A percentile compares a stretch with the other conserved stretches of the same genome.
phyloP scores from a whole-genome alignment of 2,888 invertebrate species.

The Eupeodes luniger region DNA sequence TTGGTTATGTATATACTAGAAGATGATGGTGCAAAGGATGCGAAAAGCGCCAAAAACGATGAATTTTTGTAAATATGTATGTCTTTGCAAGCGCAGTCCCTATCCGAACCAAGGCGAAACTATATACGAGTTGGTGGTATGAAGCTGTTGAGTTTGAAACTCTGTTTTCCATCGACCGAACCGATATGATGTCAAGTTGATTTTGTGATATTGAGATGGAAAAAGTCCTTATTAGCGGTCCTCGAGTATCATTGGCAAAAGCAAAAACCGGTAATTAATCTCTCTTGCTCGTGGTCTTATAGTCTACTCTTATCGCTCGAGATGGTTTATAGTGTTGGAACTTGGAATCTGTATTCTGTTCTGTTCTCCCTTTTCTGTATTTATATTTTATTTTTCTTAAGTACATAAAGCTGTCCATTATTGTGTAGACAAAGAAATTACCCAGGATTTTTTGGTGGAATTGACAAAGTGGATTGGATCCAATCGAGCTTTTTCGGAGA shows the following conservation, averaged over 20 bases:
- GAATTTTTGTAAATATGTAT: slow-evolving; percentile 21
- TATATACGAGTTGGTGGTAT: not conserved
- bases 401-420: not conserved
- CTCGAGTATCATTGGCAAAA: slow-evolving; percentile 45
- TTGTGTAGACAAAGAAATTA: slow-evolving; percentile 21
- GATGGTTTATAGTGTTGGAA: slow-evolving; percentile 27
- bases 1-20: not conserved
- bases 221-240: slow-evolving; percentile 65
- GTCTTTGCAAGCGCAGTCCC: slow-evolving; percentile 6
- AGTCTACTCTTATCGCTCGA: slow-evolving; percentile 34
- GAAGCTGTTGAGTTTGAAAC: slow-evolving; percentile 17
- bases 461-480: slow-evolving; percentile 41
- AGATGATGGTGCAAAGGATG: not conserved
- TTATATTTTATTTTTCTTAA: not conserved
- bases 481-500: not conserved
- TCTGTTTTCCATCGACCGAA: slow-evolving; percentile 49
- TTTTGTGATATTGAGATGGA: slow-evolving; percentile 69
- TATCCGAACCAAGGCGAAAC: not conserved
- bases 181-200: slow-evolving; percentile 70
- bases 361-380: not conserved
- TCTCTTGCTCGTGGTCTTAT: not conserved
- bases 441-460: slow-evolving; percentile 35
- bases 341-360: slow-evolving; percentile 34
- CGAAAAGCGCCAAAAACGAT: slow-evolving; percentile 44
- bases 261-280: slow-evolving; percentile 66